Base-by-base conservation (phyloP, 92 coral and sea anemone species). In the Epizoanthus rinbou region DNA sequence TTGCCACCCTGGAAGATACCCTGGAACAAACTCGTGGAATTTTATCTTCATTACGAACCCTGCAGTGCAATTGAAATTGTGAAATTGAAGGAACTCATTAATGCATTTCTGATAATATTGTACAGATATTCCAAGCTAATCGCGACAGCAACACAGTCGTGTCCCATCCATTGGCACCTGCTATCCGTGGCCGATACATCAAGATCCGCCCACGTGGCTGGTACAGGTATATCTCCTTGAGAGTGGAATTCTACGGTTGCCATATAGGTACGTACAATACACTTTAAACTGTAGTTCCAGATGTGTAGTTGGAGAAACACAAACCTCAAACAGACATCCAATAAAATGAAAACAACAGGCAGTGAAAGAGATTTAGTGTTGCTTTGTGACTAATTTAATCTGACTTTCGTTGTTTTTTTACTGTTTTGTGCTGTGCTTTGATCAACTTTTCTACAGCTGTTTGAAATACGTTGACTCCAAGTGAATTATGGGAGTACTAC, bases 231-330 rank as follows among this genome's bases (percentile, higher is more conserved):
- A 89, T 91, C 66, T 89, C 92, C 45, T 73, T 94, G 86, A 92
- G 98, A 86, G 97, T 87, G 31, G 98, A 91, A 79, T 81, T 91
- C 84, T 91, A 88, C 17, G 94, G 94, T 18, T 91, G 94, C 43
- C 81, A 63, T 57, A 85, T 85, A 57, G 89, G 94, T 91, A 87
- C 10, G 80, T 22, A 31, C 19, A 56, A 39, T 8, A 43, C 18
- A 75, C 43, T 13, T 16, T 59, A 14, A 33, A 25, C 8, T 31
- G 39, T 11, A 11, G 45, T 15, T 22, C 35, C 24, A 14, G 53
- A 1, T 45, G 14, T 64, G 14, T 22, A 17, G 1, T 9, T 64
- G 69, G 11, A 31, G 3, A 64, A 31, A 31, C 69, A 31, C 28
- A 15, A 31, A 22, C 69, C 17, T 23, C 69, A 17, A 22, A 3